A percentile compares a stretch with the other conserved stretches of the same genome.
Evolutionary conservation across 2,113 vertebrate species (phyloP).

Genomic region (Amia ocellicauda): DNA sequence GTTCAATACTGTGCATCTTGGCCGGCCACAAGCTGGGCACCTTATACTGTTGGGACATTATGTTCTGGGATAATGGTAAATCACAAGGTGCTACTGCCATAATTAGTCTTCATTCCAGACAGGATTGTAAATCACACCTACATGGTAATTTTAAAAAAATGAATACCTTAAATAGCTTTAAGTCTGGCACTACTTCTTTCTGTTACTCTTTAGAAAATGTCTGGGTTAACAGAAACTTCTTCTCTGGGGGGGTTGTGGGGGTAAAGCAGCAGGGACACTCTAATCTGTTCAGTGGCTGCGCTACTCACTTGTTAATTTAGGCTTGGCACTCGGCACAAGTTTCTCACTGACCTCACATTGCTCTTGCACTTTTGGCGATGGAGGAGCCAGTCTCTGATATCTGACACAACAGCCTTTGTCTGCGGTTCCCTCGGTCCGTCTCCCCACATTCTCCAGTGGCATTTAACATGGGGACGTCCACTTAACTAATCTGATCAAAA

Average conservation of each 20-base stretch:
- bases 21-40: not conserved
- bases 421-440: conserved; percentile 1
- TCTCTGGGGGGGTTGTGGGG: conserved; percentile 21
- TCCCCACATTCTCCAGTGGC: not conserved
- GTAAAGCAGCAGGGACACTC: conserved; percentile 38
- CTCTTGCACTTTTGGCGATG: conserved; percentile 5
- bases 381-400: conserved; percentile 18
- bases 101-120: conserved; percentile 47
- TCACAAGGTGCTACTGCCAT: conserved; percentile 40
- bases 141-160: too few relatives aligned
- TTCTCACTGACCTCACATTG: conserved; percentile 25
- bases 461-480: not conserved
- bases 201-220: not conserved
- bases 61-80: conserved; percentile 41
- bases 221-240: conserved; percentile 17
- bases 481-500: not conserved
- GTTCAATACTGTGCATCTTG: conserved; percentile 1
- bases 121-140: conserved; percentile 50
- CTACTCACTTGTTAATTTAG: conserved; percentile 47
- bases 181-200: too few relatives aligned
- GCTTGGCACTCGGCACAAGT: conserved; percentile 40
- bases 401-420: conserved; percentile 10
- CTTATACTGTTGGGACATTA: conserved; percentile 40
- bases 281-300: conserved; percentile 35
- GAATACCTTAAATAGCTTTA: too few relatives aligned